Evolutionary conservation across 2,888 invertebrate genomes (phyloP), one percentile per base, ranked within the genome.

Genomic region (Thalpophila matura): DNA sequence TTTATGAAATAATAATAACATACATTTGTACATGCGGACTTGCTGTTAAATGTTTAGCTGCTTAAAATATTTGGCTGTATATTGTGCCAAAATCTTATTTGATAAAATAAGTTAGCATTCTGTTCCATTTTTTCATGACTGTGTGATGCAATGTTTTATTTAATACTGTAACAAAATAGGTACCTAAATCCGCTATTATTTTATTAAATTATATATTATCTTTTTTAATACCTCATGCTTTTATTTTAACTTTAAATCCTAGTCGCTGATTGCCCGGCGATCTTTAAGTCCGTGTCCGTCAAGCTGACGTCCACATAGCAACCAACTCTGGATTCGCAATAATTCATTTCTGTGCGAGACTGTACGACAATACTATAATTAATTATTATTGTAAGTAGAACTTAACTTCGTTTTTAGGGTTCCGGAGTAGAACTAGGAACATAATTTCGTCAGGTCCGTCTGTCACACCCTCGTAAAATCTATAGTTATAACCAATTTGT

Each of bases 71-170:
- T 55, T 63, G 50, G 58, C 72, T 74, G 45, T 38, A n/a, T 57
- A 40, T 7, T 59, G 76, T 75, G 76, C 75, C 76, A 75, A 76
- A 72, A 55, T 62, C 33, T 64, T 59, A 40, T 57, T 65, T 65
- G 24, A 59, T 46, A 58, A 60, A 58, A 55, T 55, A 51, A 7
- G 14, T 47, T 42, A 71, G 27, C 37, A 31, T 46, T 58, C 51
- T 33, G 3, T 49, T 38, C 14, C 16, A 33, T 46, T 56, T 42
- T 18, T 53, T 10, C 38, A 49, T 45, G 26, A 56, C 49, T 40
- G 29, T 57, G 27, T 68, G 50, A 42, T 35, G 43, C 49, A 50
- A 50, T 37, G 26, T 64, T 67, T 57, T 16, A 40, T 64, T 74
- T 60, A 47, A 16, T 46, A 22, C 4, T 18, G 18, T 7, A 45